A percentile compares a stretch with the other conserved stretches of the same genome.
Evolutionary conservation across 2,113 vertebrate species (phyloP).

Genomic region (Nibea albiflora): DNA sequence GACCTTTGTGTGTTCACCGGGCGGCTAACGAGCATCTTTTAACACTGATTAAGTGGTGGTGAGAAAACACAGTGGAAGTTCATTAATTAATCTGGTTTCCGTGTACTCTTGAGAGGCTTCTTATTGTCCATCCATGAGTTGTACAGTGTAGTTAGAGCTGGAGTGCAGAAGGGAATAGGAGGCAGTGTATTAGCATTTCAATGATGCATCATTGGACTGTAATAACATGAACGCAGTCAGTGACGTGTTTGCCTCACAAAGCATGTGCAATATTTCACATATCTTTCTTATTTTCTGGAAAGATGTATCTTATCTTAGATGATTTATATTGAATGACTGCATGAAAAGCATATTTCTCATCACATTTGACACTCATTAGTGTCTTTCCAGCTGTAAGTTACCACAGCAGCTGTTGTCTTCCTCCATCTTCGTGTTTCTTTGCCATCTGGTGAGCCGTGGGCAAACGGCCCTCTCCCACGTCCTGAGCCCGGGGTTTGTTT

Average conservation of each 20-base stretch:
- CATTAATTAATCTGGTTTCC: slow-evolving; percentile 12
- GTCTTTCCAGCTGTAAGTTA: too few relatives aligned
- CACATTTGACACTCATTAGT: too few relatives aligned
- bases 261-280: too few relatives aligned
- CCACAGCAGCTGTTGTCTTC: too few relatives aligned
- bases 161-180: not conserved
- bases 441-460: too few relatives aligned
- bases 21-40: not conserved
- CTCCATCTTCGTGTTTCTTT: too few relatives aligned
- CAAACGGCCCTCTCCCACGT: too few relatives aligned
- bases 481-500: too few relatives aligned
- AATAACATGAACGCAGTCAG: not conserved
- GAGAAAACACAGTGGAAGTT: slow-evolving; percentile 7
- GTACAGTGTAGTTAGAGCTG: not conserved
- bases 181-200: not conserved
- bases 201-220: not conserved
- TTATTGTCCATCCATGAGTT: not conserved
- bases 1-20: not conserved
- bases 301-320: too few relatives aligned
- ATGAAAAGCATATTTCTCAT: too few relatives aligned
- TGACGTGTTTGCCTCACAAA: not conserved
- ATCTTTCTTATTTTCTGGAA: too few relatives aligned
- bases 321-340: too few relatives aligned
- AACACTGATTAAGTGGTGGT: not conserved
- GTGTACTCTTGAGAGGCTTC: not conserved